phyloP scores from a whole-genome alignment of 2,888 invertebrate genomes.

The Hirudinaria manillensis region DNA sequence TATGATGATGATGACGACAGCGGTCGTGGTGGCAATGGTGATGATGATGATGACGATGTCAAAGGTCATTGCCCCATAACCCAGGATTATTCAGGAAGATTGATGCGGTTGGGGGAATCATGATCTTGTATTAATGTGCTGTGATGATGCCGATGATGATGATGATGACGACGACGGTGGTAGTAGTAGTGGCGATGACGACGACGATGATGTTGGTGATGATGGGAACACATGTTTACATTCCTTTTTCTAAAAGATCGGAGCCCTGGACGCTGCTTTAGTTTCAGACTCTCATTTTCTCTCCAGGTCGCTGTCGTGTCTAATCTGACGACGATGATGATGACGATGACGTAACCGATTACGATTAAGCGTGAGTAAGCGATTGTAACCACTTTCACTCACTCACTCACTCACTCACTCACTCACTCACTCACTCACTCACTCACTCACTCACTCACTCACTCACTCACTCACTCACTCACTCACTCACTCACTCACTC shows the following conservation, averaged over 20 bases:
- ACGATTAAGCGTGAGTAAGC: not conserved
- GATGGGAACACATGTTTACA: slow-evolving; percentile 6
- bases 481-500: not conserved
- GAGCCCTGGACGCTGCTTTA: too few relatives aligned
- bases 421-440: slow-evolving; percentile 11
- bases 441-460: not conserved
- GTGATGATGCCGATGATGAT: slow-evolving; percentile 35
- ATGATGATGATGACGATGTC: not conserved
- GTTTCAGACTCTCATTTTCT: not conserved
- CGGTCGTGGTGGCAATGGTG: not conserved
- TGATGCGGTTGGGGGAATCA: slow-evolving; percentile 1
- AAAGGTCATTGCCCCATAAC: not conserved
- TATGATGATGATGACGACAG: slow-evolving; percentile 1
- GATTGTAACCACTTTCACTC: not conserved
- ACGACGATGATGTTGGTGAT: slow-evolving; percentile 35
- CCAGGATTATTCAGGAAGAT: not conserved
- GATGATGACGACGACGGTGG: slow-evolving; percentile 36
- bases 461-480: not conserved
- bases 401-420: slow-evolving; percentile 11
- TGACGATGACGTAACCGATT: too few relatives aligned
- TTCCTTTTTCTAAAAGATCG: too few relatives aligned
- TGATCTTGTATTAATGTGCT: slow-evolving; percentile 43
- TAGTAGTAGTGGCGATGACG: slow-evolving; percentile 35
- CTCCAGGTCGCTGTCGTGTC: not conserved
- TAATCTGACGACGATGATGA: not conserved